These are phyloP conservation scores for Thera obeliscata DNA, from an alignment of 2,888 invertebrate species.

Conservation along the genomic window DNA sequence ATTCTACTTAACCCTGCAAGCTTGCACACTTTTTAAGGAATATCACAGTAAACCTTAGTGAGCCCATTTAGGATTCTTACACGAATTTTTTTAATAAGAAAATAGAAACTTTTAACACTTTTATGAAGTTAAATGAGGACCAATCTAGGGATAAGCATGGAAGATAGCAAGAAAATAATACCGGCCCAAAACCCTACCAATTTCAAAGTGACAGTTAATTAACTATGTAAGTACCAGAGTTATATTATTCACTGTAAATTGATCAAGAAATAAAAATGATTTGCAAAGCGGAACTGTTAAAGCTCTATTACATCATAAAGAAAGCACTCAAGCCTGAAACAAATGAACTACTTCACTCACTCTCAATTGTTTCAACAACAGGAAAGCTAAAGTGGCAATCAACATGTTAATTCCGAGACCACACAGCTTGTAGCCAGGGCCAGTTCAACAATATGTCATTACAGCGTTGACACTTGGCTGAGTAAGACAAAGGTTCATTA, in stretches of 20 bases:
- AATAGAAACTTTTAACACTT: no score
- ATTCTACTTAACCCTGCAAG: no score
- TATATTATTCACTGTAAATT: background rate
- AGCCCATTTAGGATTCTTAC: no score
- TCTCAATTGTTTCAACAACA: slow-evolving; percentile 44
- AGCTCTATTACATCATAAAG: slow-evolving; percentile 16
- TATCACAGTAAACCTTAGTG: no score
- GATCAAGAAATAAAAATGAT: background rate
- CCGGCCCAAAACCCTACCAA: no score
- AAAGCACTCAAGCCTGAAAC: slow-evolving; percentile 11
- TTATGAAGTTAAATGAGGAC: no score
- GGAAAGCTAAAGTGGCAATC: slow-evolving; percentile 73
- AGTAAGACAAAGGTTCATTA: slow-evolving; percentile 50
- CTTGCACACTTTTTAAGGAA: no score
- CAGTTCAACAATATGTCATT: slow-evolving; percentile 45
- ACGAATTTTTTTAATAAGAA: no score
- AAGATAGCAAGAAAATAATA: no score
- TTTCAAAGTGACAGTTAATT: no score
- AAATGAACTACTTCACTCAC: slow-evolving; percentile 26
- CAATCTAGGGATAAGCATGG: no score
- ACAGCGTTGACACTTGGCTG: slow-evolving; percentile 48
- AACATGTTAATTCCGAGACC: slow-evolving; percentile 68
- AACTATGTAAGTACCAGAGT: no score
- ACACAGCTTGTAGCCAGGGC: slow-evolving; percentile 44
- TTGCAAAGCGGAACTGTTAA: slow-evolving; percentile 9